Percentiles rank a stretch among this genome's conserved stretches.
These are phyloP conservation scores for Pelecanoides urinatrix DNA, from an alignment of 2,113 vertebrate species.

Conservation along the genomic window DNA sequence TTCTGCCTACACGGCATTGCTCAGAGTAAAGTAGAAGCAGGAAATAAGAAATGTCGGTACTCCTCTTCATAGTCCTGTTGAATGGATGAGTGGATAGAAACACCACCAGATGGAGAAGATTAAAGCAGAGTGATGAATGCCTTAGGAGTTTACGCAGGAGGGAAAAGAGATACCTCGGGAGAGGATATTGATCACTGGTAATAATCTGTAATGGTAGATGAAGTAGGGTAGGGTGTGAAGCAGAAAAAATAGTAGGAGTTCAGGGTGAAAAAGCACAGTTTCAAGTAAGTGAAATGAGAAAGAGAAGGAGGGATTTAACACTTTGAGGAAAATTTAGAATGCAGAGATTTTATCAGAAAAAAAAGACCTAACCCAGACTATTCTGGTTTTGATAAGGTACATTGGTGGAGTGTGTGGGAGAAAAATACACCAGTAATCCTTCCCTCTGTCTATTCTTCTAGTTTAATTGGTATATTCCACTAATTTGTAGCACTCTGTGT, in stretches of 20 bases:
- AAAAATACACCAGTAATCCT: background rate
- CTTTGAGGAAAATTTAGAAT: background rate
- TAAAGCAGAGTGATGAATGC: background rate
- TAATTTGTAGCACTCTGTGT: background rate
- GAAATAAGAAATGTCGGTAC: background rate
- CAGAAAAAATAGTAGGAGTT: background rate
- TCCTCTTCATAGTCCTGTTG: background rate
- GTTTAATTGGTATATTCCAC: background rate
- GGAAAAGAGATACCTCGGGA: background rate
- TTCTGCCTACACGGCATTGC: rapidly evolving
- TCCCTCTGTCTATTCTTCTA: background rate
- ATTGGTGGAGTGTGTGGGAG: rapidly evolving
- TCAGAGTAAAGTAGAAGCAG: background rate
- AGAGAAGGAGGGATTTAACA: background rate
- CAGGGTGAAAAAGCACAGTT: background rate
- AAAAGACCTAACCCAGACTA: background rate
- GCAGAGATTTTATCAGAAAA: background rate
- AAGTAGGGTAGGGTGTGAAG: background rate
- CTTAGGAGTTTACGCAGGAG: background rate
- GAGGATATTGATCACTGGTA: background rate
- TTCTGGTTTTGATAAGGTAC: background rate
- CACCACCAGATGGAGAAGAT: background rate
- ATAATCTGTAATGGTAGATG: background rate
- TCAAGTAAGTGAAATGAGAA: background rate
- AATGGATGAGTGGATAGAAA: background rate